These are phyloP conservation scores for Circaetus gallicus DNA, from an alignment of 2,113 vertebrate genomes.

Conservation along the genomic window DNA sequence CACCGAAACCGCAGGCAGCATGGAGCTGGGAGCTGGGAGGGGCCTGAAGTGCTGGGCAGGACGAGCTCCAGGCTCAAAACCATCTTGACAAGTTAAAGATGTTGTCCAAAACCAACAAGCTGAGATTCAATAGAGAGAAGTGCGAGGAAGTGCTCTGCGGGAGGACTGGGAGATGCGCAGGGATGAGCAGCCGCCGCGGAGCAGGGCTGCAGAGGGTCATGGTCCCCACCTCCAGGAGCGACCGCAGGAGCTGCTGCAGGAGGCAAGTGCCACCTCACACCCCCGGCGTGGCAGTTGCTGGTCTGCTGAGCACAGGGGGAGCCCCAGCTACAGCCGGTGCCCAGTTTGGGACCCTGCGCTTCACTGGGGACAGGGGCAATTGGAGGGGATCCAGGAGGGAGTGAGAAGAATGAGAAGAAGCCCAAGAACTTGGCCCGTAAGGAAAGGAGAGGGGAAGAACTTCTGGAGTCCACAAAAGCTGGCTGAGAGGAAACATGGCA, in stretches of 20 bases:
- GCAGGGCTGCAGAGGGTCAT: background rate
- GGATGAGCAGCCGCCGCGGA: background rate
- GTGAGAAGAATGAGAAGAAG: background rate
- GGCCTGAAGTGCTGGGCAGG: background rate
- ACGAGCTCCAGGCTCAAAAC: background rate
- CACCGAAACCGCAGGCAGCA: fast-evolving
- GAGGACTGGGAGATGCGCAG: background rate
- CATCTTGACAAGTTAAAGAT: background rate
- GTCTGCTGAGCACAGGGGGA: background rate
- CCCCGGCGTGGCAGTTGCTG: background rate
- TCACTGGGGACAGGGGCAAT: fast-evolving
- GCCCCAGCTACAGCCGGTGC: background rate
- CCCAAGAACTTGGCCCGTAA: no score
- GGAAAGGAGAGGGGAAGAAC: background rate
- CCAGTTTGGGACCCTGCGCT: background rate
- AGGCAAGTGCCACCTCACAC: background rate
- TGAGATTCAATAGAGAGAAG: background rate
- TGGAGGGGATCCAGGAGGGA: no score
- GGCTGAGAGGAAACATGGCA: background rate
- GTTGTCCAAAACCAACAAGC: fast-evolving
- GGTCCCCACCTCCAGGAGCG: background rate
- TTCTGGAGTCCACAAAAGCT: background rate
- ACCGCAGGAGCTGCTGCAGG: background rate
- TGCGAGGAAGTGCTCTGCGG: background rate
- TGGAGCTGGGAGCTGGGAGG: background rate